phyloP scores from a whole-genome alignment of 1,140 invertebrate genomes.

The Idris sp. region DNA sequence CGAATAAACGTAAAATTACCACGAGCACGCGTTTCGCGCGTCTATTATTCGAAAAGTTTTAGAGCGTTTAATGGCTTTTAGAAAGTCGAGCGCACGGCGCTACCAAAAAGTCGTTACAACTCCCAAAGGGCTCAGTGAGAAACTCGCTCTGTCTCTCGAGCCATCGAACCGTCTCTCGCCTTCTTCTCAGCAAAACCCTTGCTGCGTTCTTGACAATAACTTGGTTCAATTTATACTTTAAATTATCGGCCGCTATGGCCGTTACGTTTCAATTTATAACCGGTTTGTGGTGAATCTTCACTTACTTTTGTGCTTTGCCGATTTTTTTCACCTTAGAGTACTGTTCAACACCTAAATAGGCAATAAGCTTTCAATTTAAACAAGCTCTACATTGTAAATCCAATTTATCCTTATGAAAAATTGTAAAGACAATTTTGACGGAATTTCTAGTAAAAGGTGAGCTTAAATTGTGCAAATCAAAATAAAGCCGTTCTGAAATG shows the following conservation, averaged over 20 bases:
- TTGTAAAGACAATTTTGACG: no score
- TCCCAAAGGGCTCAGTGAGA: conserved; percentile 63
- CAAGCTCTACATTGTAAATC: no score
- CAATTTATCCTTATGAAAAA: no score
- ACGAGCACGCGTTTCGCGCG: conserved; percentile 61
- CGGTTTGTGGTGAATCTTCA: conserved; percentile 64
- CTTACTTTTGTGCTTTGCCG: conserved; percentile 48
- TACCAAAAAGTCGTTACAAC: conserved; percentile 75
- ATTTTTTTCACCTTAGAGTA: conserved; percentile 14
- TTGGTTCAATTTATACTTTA: conserved; percentile 71
- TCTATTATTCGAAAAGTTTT: conserved; percentile 74
- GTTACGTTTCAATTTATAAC: conserved; percentile 68
- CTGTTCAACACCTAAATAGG: conserved; percentile 17
- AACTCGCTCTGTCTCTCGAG: conserved; percentile 57
- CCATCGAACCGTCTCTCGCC: conserved; percentile 42
- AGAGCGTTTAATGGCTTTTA: conserved; percentile 72
- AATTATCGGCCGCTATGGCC: conserved; percentile 64
- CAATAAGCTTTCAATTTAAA: conserved; percentile 30
- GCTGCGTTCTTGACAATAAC: conserved; percentile 67
- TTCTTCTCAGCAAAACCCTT: conserved; percentile 49
- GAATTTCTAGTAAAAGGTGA: no score
- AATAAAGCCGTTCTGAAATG: no score
- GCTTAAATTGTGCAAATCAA: no score
- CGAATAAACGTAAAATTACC: conserved; percentile 73
- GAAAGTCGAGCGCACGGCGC: conserved; percentile 66